phyloP scores from a whole-genome alignment of 2,113 vertebrate genomes.

The Channa maculata region DNA sequence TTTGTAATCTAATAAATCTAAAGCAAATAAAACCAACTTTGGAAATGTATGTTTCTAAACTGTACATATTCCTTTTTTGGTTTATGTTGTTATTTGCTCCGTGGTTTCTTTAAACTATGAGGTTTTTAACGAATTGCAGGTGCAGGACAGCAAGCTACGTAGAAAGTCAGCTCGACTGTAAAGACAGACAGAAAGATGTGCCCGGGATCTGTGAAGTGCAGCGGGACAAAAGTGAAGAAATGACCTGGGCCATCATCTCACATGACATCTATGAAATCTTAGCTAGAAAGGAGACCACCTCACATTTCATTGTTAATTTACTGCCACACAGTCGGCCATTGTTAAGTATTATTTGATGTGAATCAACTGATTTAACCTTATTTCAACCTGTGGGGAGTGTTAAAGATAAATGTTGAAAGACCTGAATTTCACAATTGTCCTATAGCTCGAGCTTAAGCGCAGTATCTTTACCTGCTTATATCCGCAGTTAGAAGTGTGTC shows the following conservation, averaged over 20 bases:
- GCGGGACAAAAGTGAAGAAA: conserved; percentile 16
- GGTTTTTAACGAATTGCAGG: not conserved
- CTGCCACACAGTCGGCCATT: conserved; percentile 1
- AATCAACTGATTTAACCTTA: not conserved
- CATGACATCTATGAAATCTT: conserved; percentile 23
- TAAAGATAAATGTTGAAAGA: not conserved
- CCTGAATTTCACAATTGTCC: not conserved
- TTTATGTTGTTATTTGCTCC: not conserved
- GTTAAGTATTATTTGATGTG: conserved; percentile 9
- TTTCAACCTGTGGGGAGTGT: not conserved
- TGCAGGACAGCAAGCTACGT: not conserved
- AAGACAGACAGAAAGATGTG: conserved; percentile 23
- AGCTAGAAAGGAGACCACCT: not conserved
- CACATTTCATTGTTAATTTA: not conserved
- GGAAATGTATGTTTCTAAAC: conserved; percentile 26
- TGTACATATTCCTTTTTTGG: not conserved
- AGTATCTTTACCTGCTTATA: not conserved
- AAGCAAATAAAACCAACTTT: conserved; percentile 61
- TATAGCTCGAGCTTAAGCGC: not conserved
- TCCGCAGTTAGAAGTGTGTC: conserved; percentile 35
- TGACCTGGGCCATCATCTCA: conserved; percentile 47
- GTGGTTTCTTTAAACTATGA: not conserved
- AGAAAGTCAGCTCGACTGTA: not conserved
- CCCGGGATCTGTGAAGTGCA: conserved; percentile 2
- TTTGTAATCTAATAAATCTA: conserved; percentile 53